Conservation (phyloP, 2,797 vertebrate genomes). For the Acipenser oxyrinchus region DNA sequence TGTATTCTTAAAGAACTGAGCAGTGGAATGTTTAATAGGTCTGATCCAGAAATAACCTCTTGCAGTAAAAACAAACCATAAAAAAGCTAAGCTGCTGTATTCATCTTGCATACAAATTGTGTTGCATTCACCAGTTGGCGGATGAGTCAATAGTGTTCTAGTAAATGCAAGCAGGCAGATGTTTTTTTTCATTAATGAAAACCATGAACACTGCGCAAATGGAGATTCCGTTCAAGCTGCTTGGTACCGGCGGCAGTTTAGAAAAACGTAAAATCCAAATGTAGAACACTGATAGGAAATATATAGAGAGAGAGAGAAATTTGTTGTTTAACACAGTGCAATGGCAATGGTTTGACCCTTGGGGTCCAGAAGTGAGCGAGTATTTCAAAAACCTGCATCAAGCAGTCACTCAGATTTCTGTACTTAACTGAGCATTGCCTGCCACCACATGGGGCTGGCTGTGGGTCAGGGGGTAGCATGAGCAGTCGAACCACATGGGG, state of each 20-base stretch:
- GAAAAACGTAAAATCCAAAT: too few species aligned
- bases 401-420: too few species aligned
- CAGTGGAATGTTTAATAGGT: slow-evolving; percentile 42
- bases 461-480: neutral
- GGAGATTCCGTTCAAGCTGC: too few species aligned
- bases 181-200: slow-evolving; percentile 23
- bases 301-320: too few species aligned
- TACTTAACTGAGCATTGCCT: neutral
- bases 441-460: neutral
- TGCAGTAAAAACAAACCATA: slow-evolving; percentile 36
- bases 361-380: too few species aligned
- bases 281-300: too few species aligned
- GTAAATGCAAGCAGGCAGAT: slow-evolving; percentile 33
- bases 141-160: slow-evolving; percentile 27
- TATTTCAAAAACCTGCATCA: too few species aligned
- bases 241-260: too few species aligned
- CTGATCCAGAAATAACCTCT: slow-evolving; percentile 39
- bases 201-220: neutral
- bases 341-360: too few species aligned
- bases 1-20: slow-evolving; percentile 28
- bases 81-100: slow-evolving; percentile 37
- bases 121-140: slow-evolving; percentile 30
- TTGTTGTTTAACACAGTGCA: too few species aligned
- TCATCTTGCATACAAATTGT: slow-evolving; percentile 40
- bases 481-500: neutral